phyloP scores from a whole-genome alignment of 2,888 invertebrate genomes.

The Drosophila algonquin region DNA sequence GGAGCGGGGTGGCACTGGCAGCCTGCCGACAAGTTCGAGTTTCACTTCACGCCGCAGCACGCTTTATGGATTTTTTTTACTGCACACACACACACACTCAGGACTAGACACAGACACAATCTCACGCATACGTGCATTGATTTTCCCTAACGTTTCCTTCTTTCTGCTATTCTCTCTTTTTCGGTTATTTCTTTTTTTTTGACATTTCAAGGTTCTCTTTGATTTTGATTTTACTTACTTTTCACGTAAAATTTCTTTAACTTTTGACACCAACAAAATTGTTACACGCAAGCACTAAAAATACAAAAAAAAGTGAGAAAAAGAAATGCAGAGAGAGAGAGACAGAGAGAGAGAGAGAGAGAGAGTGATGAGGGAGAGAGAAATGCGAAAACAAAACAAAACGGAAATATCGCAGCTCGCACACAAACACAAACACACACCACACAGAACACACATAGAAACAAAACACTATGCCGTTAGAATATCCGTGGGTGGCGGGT shows the following conservation, averaged over 20 bases:
- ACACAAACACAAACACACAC: conserved; percentile 24
- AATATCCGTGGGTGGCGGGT: conserved; percentile 36
- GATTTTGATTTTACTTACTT: conserved; percentile 47
- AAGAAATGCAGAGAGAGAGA: conserved; percentile 3
- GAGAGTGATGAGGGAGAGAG: conserved; percentile 2
- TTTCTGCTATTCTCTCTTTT: conserved; percentile 11
- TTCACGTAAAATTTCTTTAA: conserved; percentile 56
- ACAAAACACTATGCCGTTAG: conserved; percentile 58
- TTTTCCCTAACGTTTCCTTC: conserved; percentile 55
- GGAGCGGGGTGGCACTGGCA: conserved; percentile 27
- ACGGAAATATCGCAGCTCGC: conserved; percentile 16
- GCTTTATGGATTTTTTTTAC: conserved; percentile 67
- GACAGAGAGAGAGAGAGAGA: conserved; percentile 7
- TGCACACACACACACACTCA: conserved; percentile 22
- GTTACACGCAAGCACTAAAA: conserved; percentile 69
- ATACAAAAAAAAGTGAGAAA: conserved; percentile 46
- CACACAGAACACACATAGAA: background rate
- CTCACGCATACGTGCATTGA: conserved; percentile 65
- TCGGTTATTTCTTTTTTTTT: conserved; percentile 36
- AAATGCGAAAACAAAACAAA: conserved; percentile 39
- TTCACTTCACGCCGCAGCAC: conserved; percentile 46
- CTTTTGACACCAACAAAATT: conserved; percentile 55
- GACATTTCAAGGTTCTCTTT: conserved; percentile 63
- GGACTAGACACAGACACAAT: conserved; percentile 10
- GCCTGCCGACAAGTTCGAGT: conserved; percentile 56